Base-by-base conservation (phyloP, 2,888 invertebrate species). In the Exephanes ischioxanthus region DNA sequence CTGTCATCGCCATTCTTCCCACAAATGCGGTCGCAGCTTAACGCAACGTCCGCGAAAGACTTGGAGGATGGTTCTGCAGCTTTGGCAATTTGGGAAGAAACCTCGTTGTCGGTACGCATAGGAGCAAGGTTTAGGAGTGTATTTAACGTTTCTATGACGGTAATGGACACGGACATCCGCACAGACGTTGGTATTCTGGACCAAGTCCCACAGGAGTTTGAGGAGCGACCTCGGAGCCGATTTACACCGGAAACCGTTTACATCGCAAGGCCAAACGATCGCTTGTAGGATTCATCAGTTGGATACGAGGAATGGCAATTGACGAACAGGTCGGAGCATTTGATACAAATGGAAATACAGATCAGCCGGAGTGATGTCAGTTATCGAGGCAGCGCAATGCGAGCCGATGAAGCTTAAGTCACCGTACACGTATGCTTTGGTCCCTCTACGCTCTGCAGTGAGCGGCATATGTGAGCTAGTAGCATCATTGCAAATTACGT, bases 401-500 rank as follows among this genome's bases (percentile, higher is more conserved):
- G 55, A 61, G 22, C 19, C 19, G 33, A 9, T 9, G 11, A 19
- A 71, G 58, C 68, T 26, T 67, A 55, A 75, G 73, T 80, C 67
- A 80, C 58, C 45, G 58, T n/a, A 14, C 67, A 72, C 45, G 19
- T 76, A 51, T 63, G 30, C 70, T 79, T 61, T 70, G 55, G 37
- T 37, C 6, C 14, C 51, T 67, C 48, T 45, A 45, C 72, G 66
- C 14, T 55, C n/a, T 19, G 67, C 51, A 66, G n/a, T 45, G 33
- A 37, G 37, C 14, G 41, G 22, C 22, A 30, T 58, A 55, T 53
- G 63, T 37, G 70, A 80, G 67, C 55, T 55, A 58, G 80, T 61
- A 58, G 68, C 78, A 85, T 90, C 88, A 86, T 84, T 84, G 86
- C 85, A 70, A 90, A 88, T 89, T 88, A 84, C 86, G 84, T 86